Evolutionary conservation across 2,888 invertebrate species (phyloP).

Genomic region (Drosophila prolongata): DNA sequence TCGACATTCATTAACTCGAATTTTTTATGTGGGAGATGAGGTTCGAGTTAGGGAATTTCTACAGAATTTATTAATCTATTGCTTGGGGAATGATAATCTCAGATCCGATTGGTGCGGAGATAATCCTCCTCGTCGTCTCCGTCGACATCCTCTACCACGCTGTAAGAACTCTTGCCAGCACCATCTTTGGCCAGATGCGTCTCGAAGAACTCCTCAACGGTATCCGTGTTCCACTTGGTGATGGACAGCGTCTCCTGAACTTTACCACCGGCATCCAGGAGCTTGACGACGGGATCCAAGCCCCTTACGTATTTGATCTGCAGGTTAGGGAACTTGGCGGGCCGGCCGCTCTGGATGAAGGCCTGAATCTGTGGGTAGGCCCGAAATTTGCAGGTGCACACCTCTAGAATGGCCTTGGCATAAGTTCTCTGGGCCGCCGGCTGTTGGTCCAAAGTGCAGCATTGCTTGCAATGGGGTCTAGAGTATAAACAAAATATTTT

Average conservation of each 20-base stretch:
- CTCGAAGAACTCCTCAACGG: conserved; percentile 97
- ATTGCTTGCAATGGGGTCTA: conserved; percentile 88
- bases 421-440: conserved; percentile 90
- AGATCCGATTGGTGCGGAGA: conserved; percentile 64
- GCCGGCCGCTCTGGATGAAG: conserved; percentile 97
- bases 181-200: conserved; percentile 89
- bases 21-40: neutral
- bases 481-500: neutral
- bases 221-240: conserved; percentile 99
- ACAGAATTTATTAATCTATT: conserved; percentile 13
- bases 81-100: conserved; percentile 25
- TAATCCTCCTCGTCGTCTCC: conserved; percentile 85
- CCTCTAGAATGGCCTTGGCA: conserved; percentile 96
- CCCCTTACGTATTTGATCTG: conserved; percentile 97
- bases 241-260: conserved; percentile 96
- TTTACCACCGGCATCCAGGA: conserved; percentile 93
- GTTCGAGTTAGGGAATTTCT: neutral
- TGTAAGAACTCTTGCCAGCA: conserved; percentile 79
- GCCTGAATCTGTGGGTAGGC: conserved; percentile 99
- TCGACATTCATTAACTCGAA: neutral
- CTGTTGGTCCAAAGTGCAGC: conserved; percentile 91
- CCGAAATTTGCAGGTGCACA: conserved; percentile 99
- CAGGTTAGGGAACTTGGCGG: conserved; percentile 95
- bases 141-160: conserved; percentile 85
- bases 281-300: conserved; percentile 96